Conservation (phyloP, 2,113 vertebrate genomes). For the Rhabdornis inornatus region DNA sequence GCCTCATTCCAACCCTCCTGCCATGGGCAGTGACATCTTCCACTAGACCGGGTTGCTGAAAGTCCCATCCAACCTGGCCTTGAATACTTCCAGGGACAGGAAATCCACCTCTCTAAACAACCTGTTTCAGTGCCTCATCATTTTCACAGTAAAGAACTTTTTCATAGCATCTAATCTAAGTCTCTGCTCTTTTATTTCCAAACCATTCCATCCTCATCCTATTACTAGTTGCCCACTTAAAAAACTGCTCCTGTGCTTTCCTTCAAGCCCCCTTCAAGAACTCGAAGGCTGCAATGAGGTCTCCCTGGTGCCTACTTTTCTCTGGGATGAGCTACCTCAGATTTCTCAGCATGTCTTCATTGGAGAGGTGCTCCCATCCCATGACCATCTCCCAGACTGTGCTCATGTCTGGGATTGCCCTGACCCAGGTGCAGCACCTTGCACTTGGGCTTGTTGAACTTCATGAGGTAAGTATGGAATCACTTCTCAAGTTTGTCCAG, state of each 20-base stretch:
- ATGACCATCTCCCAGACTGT: neutral
- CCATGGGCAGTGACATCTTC: neutral
- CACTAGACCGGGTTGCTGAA: neutral
- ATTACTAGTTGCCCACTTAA: neutral
- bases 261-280: neutral
- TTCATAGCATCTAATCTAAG: neutral
- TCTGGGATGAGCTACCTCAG: neutral
- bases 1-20: neutral
- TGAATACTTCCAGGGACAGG: neutral
- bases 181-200: neutral
- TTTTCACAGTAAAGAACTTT: neutral
- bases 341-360: neutral
- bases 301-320: neutral
- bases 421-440: neutral
- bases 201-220: neutral
- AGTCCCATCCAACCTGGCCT: neutral
- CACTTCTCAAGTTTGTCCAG: neutral
- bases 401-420: neutral
- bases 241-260: neutral
- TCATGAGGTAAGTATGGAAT: neutral
- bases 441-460: neutral
- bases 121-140: neutral
- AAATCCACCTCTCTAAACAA: neutral
- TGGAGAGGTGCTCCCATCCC: neutral
- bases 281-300: neutral